Percentiles rank a stretch among this genome's conserved stretches.
Evolutionary conservation across 2,888 invertebrate genomes (phyloP).

Genomic region (Ennomos quercinarius): DNA sequence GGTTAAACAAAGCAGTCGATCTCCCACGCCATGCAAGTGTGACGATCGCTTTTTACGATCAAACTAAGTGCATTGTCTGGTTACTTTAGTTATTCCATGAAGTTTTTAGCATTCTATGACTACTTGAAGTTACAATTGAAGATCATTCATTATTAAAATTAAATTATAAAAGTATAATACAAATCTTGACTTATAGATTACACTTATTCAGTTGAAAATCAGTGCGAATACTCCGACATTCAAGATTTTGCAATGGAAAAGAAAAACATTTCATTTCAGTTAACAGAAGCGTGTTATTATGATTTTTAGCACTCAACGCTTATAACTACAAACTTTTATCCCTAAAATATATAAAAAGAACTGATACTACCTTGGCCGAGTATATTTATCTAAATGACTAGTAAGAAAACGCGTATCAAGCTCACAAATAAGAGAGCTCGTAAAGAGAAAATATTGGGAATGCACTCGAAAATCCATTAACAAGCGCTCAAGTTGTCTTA

Average conservation of each 20-base stretch:
- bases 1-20: conserved; percentile 48
- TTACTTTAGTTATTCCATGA: conserved; percentile 2
- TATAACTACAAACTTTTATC: too few relatives aligned
- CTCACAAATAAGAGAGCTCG: conserved; percentile 24
- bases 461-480: conserved; percentile 42
- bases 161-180: too few relatives aligned
- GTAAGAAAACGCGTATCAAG: conserved; percentile 26
- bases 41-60: conserved; percentile 57
- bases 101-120: conserved; percentile 3
- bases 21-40: conserved; percentile 64
- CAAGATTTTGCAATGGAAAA: too few relatives aligned
- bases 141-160: too few relatives aligned
- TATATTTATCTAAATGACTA: conserved; percentile 30
- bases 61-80: conserved; percentile 25
- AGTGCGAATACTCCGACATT: too few relatives aligned
- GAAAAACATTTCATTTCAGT: too few relatives aligned
- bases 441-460: conserved; percentile 40
- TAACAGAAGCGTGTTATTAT: too few relatives aligned
- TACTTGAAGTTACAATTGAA: not conserved
- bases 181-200: too few relatives aligned
- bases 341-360: too few relatives aligned
- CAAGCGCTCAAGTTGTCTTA: conserved; percentile 34
- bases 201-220: too few relatives aligned
- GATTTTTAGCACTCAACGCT: too few relatives aligned
- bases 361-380: not conserved